Evolutionary conservation across 2,888 invertebrate species (phyloP), one percentile per base, ranked within the genome.

Genomic region (Scaptomyza polygonia): DNA sequence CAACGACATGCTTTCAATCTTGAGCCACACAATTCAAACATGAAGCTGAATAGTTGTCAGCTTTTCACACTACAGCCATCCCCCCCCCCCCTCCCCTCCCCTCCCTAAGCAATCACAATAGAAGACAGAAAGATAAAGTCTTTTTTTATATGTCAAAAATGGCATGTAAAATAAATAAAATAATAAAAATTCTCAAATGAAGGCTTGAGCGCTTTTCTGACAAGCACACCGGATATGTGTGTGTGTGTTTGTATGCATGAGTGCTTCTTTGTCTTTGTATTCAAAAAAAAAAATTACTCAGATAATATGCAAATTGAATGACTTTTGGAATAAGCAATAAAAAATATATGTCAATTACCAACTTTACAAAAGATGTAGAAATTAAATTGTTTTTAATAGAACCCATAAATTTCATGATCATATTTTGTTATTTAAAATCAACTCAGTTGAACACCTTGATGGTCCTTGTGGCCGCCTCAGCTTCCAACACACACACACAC

Each of bases 181-280:
- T 79, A 68, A 83, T 86, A 86, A 86, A 79, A 88, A 82, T 79
- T 79, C 86, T 88, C 88, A 82, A 88, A 83, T 88, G 64, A 79
- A 86, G 83, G 86, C 82, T 71, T 66, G 72, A 82, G 80, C 57
- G 80, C 79, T 51, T 72, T 68, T 70, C 25, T 76, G 80, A 83
- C 83, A 86, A 67, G 79, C 16, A 16, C 67, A 68, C 79, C 69
- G 86, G 88, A 88, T 63, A 48, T 67, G 27, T 43, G 29, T 58
- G 73, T 69, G 29, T 62, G 21, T 16, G 48, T 32, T n/a, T 49
- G 43, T 30, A 44, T 36, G 3, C 14, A 14, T 7, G 14, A 25
- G 27, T 63, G 34, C 2, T 58, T 42, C 43, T 45, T 56, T 75
- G 58, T n/a, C n/a, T n/a, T n/a, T n/a, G n/a, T n/a, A n/a, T n/a